Evolutionary conservation across 1,140 invertebrate species (phyloP).

Genomic region (Campoletis sonorensis): DNA sequence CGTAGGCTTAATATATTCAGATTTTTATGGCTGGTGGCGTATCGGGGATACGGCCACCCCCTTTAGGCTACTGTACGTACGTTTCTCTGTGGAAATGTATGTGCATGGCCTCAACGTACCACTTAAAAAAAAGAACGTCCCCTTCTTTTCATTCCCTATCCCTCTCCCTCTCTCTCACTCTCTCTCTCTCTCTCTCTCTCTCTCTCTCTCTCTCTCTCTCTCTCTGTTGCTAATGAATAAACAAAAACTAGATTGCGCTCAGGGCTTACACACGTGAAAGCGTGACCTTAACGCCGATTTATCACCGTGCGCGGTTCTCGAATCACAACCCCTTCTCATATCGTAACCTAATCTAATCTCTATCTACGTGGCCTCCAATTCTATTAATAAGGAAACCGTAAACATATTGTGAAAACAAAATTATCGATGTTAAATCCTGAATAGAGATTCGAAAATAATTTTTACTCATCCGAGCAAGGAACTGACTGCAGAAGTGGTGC

Average conservation of each 20-base stretch:
- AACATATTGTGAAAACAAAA: neutral
- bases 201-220: conserved; percentile 59
- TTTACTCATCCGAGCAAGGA: too few species aligned
- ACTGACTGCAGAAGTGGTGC: too few species aligned
- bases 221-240: conserved; percentile 72
- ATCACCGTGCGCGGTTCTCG: conserved; percentile 55
- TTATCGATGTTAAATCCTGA: too few species aligned
- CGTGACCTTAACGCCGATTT: conserved; percentile 73
- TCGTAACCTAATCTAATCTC: neutral
- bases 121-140: conserved; percentile 68
- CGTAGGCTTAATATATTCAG: conserved; percentile 75
- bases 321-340: neutral
- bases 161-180: conserved; percentile 59
- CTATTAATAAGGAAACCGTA: neutral
- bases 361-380: neutral
- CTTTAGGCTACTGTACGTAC: conserved; percentile 36
- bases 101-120: conserved; percentile 58
- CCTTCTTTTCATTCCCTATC: conserved; percentile 52
- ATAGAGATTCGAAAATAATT: too few species aligned
- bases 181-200: conserved; percentile 45
- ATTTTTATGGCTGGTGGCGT: conserved; percentile 76
- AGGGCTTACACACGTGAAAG: conserved; percentile 73
- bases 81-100: conserved; percentile 33
- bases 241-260: conserved; percentile 75
- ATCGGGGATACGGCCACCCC: conserved; percentile 70